Evolutionary conservation across 2,113 vertebrate genomes (phyloP).

Genomic region (Genyomyrus donnyi): DNA sequence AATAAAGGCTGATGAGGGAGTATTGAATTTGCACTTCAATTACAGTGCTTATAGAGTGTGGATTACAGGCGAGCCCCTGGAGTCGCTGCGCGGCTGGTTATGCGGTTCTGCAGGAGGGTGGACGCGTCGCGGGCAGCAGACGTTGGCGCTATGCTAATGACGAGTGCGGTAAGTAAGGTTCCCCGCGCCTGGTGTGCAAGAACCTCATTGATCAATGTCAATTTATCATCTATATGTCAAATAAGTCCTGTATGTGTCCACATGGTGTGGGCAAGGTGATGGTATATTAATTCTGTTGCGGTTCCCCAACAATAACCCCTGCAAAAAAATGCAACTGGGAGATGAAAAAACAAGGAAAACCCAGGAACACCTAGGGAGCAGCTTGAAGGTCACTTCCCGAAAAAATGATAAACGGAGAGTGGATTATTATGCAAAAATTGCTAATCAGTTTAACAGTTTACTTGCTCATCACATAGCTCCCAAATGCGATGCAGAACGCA

Average conservation of each 20-base stretch:
- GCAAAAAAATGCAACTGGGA: neutral
- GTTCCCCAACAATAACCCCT: neutral
- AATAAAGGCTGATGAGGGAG: slow-evolving; percentile 62
- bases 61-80: slow-evolving; percentile 61
- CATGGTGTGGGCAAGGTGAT: neutral
- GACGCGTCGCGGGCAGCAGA: neutral
- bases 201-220: neutral
- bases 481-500: neutral
- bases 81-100: slow-evolving; percentile 28
- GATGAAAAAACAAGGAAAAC: neutral
- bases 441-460: slow-evolving; percentile 7
- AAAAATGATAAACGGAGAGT: neutral
- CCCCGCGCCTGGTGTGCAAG: neutral
- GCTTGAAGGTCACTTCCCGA: neutral
- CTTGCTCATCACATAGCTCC: neutral
- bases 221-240: neutral
- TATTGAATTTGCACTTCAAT: slow-evolving; percentile 74
- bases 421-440: neutral
- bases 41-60: slow-evolving; percentile 69
- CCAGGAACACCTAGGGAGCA: neutral
- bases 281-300: neutral
- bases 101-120: neutral
- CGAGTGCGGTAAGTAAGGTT: neutral
- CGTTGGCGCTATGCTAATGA: neutral
- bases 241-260: neutral